These are phyloP conservation scores for Drosophila ambigua DNA, from an alignment of 1,140 invertebrate species.

Conservation along the genomic window DNA sequence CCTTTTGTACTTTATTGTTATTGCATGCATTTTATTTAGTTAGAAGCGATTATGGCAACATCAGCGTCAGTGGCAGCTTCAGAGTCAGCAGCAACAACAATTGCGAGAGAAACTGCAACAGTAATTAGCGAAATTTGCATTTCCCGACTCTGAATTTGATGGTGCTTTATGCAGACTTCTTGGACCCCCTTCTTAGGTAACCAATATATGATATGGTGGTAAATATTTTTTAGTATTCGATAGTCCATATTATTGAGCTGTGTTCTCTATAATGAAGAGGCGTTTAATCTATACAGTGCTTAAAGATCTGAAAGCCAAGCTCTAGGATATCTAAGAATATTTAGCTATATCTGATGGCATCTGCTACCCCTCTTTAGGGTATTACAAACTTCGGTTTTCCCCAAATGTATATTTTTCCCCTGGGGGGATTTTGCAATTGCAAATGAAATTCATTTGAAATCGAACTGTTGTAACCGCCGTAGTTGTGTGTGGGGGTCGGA, in stretches of 20 bases:
- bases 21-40: conserved; percentile 70
- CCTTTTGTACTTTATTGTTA: conserved; percentile 69
- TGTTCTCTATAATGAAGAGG: too few species aligned
- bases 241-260: too few species aligned
- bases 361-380: not conserved
- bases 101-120: conserved; percentile 41
- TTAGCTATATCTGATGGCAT: too few species aligned
- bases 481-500: conserved; percentile 9
- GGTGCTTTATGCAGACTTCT: not conserved
- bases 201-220: too few species aligned
- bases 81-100: conserved; percentile 29
- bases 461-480: conserved; percentile 55
- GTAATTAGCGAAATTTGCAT: conserved; percentile 80
- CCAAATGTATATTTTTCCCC: conserved; percentile 18
- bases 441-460: conserved; percentile 69
- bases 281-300: too few species aligned
- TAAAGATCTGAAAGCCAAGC: too few species aligned
- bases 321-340: not conserved
- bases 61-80: conserved; percentile 18
- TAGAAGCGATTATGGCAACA: conserved; percentile 75
- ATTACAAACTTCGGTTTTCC: conserved; percentile 8
- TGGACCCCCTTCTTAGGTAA: too few species aligned
- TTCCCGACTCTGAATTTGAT: conserved; percentile 54
- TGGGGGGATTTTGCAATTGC: conserved; percentile 65
- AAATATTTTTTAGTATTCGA: not conserved